Evolutionary conservation across 2,888 invertebrate species (phyloP).

Genomic region (Cerastoderma edule): DNA sequence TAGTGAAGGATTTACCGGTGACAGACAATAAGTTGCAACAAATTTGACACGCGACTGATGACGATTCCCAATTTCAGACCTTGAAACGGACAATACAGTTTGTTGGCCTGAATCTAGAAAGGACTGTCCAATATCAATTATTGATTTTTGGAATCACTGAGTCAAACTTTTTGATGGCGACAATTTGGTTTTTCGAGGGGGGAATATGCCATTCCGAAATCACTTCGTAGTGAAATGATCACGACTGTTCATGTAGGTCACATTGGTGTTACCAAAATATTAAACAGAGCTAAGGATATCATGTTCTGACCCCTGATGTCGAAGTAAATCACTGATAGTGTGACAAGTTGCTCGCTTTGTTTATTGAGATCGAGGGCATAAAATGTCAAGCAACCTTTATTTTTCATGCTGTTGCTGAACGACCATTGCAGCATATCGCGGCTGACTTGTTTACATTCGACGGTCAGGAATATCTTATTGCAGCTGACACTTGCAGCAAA

Average conservation of each 20-base stretch:
- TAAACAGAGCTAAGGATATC: background rate
- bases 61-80: no score
- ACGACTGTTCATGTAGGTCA: background rate
- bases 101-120: no score
- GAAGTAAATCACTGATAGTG: slow-evolving; percentile 2
- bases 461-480: slow-evolving; percentile 10
- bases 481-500: slow-evolving; percentile 13
- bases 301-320: slow-evolving; percentile 14
- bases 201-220: slow-evolving; percentile 18
- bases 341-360: slow-evolving; percentile 4
- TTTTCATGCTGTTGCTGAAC: slow-evolving; percentile 11
- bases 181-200: no score
- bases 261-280: background rate
- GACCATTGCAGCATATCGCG: slow-evolving; percentile 15
- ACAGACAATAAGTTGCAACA: no score
- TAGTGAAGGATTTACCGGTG: no score
- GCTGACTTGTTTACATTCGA: slow-evolving; percentile 20
- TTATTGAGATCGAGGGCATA: background rate
- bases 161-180: no score
- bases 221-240: background rate
- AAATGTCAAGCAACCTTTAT: slow-evolving; percentile 19
- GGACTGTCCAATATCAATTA: no score
- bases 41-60: no score
- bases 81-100: no score
- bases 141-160: no score